phyloP scores from a whole-genome alignment of 2,113 vertebrate species.

The Rhea pennata region DNA sequence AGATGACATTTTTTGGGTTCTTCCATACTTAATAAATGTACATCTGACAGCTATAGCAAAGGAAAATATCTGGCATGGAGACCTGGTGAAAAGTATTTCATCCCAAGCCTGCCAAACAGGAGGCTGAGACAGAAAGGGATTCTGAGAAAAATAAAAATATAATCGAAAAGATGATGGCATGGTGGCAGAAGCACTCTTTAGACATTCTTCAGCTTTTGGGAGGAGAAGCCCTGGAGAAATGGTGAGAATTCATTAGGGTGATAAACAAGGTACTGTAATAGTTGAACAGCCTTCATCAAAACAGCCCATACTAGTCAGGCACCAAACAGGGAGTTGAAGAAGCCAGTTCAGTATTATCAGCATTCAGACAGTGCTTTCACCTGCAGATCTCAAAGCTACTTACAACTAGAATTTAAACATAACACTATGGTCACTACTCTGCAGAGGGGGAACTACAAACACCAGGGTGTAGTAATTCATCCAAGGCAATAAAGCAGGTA shows the following conservation, averaged over 20 bases:
- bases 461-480: neutral
- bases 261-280: neutral
- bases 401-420: conserved; percentile 38
- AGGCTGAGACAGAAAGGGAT: neutral
- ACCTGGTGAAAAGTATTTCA: neutral
- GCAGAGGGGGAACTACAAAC: neutral
- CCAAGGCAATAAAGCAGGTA: conserved; percentile 42
- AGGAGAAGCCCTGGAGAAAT: neutral
- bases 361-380: neutral
- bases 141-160: neutral
- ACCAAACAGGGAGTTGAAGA: neutral
- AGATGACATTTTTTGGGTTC: neutral
- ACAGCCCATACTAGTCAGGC: neutral
- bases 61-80: neutral
- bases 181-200: neutral
- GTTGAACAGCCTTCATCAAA: neutral
- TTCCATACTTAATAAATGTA: neutral
- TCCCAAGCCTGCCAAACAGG: neutral
- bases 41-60: conserved; percentile 22
- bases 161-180: neutral
- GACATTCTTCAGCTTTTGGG: neutral
- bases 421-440: neutral
- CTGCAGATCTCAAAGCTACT: neutral
- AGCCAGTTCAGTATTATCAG: neutral
- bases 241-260: neutral